Evolutionary conservation across 2,797 vertebrate genomes (phyloP).

Genomic region (Graptemys geographica): DNA sequence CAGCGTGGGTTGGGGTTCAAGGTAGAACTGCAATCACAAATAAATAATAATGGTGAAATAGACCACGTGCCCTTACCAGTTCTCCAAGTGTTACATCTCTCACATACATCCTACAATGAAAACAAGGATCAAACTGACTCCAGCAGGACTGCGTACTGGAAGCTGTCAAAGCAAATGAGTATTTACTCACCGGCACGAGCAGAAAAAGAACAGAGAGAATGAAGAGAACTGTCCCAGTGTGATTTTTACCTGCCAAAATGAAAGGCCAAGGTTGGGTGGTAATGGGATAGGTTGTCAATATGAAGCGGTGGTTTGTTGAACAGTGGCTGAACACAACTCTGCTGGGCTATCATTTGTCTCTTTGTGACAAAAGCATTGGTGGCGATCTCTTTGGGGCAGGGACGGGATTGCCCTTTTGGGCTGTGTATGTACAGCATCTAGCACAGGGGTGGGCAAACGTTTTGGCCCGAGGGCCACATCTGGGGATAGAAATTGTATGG

Average conservation of each 20-base stretch:
- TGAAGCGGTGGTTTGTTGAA: neutral
- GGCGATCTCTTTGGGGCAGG: accelerated
- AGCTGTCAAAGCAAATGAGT: neutral
- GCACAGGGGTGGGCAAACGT: no score
- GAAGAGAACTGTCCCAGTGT: neutral
- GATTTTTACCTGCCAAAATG: neutral
- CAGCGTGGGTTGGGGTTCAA: no score
- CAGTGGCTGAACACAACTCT: neutral
- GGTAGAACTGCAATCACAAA: neutral
- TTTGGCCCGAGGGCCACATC: no score
- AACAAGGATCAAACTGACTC: neutral
- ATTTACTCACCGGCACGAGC: neutral
- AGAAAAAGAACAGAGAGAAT: neutral
- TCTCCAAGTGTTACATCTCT: neutral
- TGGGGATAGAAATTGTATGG: no score
- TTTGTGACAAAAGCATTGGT: neutral
- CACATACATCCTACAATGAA: neutral
- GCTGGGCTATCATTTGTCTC: neutral
- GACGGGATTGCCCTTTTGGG: accelerated
- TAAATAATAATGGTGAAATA: neutral
- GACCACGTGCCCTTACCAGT: neutral
- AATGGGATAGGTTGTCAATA: neutral
- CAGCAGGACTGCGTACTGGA: neutral
- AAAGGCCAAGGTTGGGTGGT: neutral
- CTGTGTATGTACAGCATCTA: no score